Conservation (phyloP, 1,140 invertebrate species). For the Ostrea denselamellosa region DNA sequence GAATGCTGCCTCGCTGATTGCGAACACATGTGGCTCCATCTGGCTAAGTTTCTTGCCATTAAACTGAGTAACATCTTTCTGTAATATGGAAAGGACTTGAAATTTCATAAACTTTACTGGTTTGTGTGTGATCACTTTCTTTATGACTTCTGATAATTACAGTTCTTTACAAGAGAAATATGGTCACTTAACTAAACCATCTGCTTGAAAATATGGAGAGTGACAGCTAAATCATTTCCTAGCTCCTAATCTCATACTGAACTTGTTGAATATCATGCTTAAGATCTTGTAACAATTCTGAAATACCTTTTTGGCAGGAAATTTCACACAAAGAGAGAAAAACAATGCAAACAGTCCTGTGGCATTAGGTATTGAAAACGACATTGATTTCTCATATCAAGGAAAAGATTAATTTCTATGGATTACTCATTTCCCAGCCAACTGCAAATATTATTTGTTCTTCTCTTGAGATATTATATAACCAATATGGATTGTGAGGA, state of each 20-base stretch:
- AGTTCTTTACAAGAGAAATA: neutral
- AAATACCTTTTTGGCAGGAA: neutral
- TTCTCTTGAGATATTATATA: neutral
- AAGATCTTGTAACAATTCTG: neutral
- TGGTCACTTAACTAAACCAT: neutral
- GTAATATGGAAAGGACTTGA: slow-evolving; percentile 66
- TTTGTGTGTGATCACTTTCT: neutral
- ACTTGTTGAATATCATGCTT: neutral
- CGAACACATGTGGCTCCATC: slow-evolving; percentile 98
- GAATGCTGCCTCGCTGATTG: slow-evolving; percentile 98
- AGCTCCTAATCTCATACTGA: neutral
- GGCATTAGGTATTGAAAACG: neutral
- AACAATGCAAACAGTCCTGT: neutral
- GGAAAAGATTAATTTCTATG: slow-evolving; percentile 12
- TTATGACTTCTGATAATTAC: slow-evolving; percentile 21
- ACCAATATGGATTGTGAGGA: neutral
- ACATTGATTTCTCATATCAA: slow-evolving; percentile 1
- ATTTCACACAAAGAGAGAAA: slow-evolving; percentile 7
- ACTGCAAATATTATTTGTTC: neutral
- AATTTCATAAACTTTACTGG: neutral
- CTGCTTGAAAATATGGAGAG: neutral
- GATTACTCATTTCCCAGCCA: neutral
- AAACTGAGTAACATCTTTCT: slow-evolving; percentile 83
- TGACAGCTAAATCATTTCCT: neutral
- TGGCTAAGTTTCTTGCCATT: slow-evolving; percentile 99